Percentiles rank a stretch among this genome's conserved stretches.
Evolutionary conservation across 1,140 invertebrate genomes (phyloP).

Genomic region (Aethina tumida): DNA sequence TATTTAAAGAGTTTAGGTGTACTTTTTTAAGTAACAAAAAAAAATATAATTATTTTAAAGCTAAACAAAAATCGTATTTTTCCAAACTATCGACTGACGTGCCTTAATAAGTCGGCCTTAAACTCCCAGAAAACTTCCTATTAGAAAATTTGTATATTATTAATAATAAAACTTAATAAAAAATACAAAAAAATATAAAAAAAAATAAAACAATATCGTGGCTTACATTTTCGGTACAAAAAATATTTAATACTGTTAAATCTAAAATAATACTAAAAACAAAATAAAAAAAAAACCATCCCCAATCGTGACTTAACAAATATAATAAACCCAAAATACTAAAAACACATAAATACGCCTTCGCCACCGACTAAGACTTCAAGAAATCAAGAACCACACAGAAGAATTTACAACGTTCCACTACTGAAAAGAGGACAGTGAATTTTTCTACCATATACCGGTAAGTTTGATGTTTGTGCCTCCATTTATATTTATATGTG

Average conservation of each 20-base stretch:
- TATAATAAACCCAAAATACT: too few species aligned
- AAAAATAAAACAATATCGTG: slow-evolving; percentile 23
- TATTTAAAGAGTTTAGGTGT: slow-evolving; percentile 28
- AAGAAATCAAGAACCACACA: too few species aligned
- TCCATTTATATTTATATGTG: too few species aligned
- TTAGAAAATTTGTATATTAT: slow-evolving; percentile 35
- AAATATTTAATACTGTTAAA: slow-evolving; percentile 12
- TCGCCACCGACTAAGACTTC: too few species aligned
- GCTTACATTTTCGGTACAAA: slow-evolving; percentile 27
- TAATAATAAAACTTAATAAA: slow-evolving; percentile 25
- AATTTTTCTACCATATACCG: too few species aligned
- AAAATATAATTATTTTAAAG: slow-evolving; percentile 24
- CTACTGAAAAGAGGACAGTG: too few species aligned
- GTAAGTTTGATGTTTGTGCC: too few species aligned
- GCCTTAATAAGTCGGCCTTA: slow-evolving; percentile 36
- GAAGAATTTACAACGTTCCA: too few species aligned
- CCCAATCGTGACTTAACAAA: slow-evolving; percentile 11
- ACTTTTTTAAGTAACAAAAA: slow-evolving; percentile 16
- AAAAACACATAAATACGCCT: too few species aligned
- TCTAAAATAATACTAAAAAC: slow-evolving; percentile 16
- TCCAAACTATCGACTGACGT: slow-evolving; percentile 33
- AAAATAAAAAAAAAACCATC: slow-evolving; percentile 9
- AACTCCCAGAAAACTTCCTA: slow-evolving; percentile 29
- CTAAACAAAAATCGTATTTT: slow-evolving; percentile 29
- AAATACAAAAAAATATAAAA: slow-evolving; percentile 24